Conservation (phyloP, 1,140 invertebrate species). For the Drosophila navojoa region DNA sequence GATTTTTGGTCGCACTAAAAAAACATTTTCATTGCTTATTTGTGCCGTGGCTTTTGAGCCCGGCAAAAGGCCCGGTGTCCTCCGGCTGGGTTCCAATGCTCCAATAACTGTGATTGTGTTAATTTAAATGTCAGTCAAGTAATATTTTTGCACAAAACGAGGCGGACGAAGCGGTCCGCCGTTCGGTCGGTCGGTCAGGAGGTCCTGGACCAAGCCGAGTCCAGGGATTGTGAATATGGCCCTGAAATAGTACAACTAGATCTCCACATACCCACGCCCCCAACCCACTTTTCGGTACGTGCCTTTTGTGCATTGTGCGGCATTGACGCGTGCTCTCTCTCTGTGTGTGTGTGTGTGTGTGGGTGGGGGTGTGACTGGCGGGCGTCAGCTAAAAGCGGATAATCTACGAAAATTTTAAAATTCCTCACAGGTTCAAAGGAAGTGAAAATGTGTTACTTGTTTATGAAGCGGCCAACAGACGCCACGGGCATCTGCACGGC, state of each 20-base stretch:
- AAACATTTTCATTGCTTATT: constrained; percentile 52
- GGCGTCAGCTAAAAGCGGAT: constrained; percentile 69
- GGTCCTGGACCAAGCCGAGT: constrained; percentile 2
- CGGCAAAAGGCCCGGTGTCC: constrained; percentile 33
- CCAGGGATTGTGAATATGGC: constrained; percentile 49
- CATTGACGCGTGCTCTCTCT: constrained; percentile 51
- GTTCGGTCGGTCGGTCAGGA: background rate
- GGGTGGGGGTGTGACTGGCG: constrained; percentile 49
- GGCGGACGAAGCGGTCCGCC: constrained; percentile 11
- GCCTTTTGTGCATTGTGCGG: constrained; percentile 77
- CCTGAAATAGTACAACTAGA: constrained; percentile 25
- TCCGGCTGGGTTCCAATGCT: constrained; percentile 52
- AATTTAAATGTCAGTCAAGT: constrained; percentile 83
- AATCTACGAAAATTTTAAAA: constrained; percentile 78
- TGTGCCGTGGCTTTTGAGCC: constrained; percentile 56
- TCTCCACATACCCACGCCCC: constrained; percentile 14
- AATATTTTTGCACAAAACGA: constrained; percentile 73
- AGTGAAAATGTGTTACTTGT: constrained; percentile 82
- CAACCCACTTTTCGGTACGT: constrained; percentile 58
- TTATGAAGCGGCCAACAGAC: constrained; percentile 54
- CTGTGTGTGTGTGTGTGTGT: constrained; percentile 9
- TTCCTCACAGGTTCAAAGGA: constrained; percentile 80
- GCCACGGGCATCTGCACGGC: constrained; percentile 21
- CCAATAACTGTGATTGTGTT: constrained; percentile 82
- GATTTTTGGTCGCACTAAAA: constrained; percentile 40